These are phyloP conservation scores for Suncus etruscus DNA, from an alignment of 2,113 vertebrate species.

Conservation along the genomic window DNA sequence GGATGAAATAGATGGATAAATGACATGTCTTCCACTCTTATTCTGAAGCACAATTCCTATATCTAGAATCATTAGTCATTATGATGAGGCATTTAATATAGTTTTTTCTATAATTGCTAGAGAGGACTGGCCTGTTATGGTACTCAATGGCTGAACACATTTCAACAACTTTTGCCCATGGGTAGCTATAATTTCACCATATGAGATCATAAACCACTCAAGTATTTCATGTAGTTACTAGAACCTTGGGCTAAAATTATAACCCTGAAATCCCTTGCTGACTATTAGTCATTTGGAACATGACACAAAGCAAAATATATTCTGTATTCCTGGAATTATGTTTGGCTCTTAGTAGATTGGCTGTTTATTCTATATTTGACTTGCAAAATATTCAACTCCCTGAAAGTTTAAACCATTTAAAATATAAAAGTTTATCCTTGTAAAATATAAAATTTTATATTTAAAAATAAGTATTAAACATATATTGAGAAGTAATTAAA, in stretches of 20 bases:
- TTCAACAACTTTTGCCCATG: constrained; percentile 77
- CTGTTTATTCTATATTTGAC: constrained; percentile 44
- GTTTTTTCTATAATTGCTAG: constrained; percentile 74
- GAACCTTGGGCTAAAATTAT: constrained; percentile 76
- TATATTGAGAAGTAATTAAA: constrained; percentile 37
- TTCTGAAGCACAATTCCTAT: constrained; percentile 69
- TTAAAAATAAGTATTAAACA: constrained; percentile 50
- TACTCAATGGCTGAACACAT: constrained; percentile 69
- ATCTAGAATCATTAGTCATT: constrained; percentile 76
- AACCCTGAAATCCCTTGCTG: constrained; percentile 66
- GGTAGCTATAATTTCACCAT: constrained; percentile 73
- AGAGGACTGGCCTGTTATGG: constrained; percentile 62
- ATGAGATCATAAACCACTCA: constrained; percentile 79
- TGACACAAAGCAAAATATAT: constrained; percentile 65
- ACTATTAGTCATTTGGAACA: constrained; percentile 70
- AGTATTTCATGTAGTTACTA: constrained; percentile 76
- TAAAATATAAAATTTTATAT: constrained; percentile 53
- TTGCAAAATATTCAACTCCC: constrained; percentile 42
- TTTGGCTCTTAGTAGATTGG: constrained; percentile 47
- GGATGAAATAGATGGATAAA: constrained; percentile 52
- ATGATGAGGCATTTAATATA: constrained; percentile 73
- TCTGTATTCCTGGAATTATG: constrained; percentile 63
- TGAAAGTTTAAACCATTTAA: constrained; percentile 59
- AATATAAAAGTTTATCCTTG: constrained; percentile 33
- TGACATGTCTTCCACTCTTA: constrained; percentile 41